A percentile compares a stretch with the other conserved stretches of the same genome.
phyloP scores from a whole-genome alignment of 2,797 vertebrate species.

The Schizothorax lantsangensis region DNA sequence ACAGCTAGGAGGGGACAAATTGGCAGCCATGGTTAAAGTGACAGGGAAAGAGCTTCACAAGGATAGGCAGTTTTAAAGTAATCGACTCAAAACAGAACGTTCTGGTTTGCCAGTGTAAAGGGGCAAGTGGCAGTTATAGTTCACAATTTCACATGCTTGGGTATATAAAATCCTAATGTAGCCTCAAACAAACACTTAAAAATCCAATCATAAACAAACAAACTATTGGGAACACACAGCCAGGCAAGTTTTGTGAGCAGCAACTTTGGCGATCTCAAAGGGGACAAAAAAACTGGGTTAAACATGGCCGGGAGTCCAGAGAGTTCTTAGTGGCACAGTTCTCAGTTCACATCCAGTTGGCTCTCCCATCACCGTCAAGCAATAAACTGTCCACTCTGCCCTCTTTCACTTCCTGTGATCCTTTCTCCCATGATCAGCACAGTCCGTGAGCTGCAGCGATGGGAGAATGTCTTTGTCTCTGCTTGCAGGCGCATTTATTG shows the following conservation, averaged over 20 bases:
- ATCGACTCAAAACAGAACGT: conserved; percentile 38
- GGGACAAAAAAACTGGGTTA: conserved; percentile 14
- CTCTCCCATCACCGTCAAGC: not conserved
- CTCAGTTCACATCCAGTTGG: conserved; percentile 35
- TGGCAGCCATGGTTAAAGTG: conserved; percentile 56
- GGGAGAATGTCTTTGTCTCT: conserved; percentile 42
- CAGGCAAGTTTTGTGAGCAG: conserved; percentile 45
- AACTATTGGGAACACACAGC: conserved; percentile 42
- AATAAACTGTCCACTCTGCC: conserved; percentile 44
- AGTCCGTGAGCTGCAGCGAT: conserved; percentile 32
- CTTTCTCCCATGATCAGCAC: conserved; percentile 32
- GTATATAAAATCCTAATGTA: conserved; percentile 55
- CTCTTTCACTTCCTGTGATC: conserved; percentile 46
- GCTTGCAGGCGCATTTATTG: conserved; percentile 37
- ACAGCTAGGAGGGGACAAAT: conserved; percentile 45
- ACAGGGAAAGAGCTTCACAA: conserved; percentile 48
- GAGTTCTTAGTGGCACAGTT: conserved; percentile 9
- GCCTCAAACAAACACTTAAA: conserved; percentile 55
- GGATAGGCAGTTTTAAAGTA: conserved; percentile 54
- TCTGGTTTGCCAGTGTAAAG: conserved; percentile 34
- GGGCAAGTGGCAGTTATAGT: conserved; percentile 52
- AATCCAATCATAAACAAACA: conserved; percentile 42
- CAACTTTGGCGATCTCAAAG: conserved; percentile 50
- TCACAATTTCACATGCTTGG: conserved; percentile 54
- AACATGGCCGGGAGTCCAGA: conserved; percentile 34